Evolutionary conservation across 2,797 vertebrate species (phyloP).

Genomic region (Setipinna tenuifilis): DNA sequence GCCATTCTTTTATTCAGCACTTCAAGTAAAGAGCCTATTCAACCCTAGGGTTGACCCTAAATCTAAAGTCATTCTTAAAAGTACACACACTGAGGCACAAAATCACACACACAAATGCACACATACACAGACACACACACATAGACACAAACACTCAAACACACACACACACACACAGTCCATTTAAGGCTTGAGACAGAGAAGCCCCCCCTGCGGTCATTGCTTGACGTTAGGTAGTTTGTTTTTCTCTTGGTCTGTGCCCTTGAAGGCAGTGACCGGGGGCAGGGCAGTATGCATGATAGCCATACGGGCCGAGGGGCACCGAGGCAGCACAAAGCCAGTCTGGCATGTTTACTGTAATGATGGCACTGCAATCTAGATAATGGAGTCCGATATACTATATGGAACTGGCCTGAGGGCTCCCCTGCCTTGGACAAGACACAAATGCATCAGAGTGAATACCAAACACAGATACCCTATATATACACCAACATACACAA

Average conservation of each 20-base stretch:
- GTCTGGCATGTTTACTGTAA: conserved; percentile 4
- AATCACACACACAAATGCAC: not conserved
- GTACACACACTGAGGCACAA: not conserved
- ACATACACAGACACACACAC: not conserved
- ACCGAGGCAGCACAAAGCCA: not conserved
- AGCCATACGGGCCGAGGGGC: not conserved
- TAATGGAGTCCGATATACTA: not conserved
- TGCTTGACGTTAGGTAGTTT: not conserved
- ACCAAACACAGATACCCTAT: no score
- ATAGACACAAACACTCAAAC: not conserved
- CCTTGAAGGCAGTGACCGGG: not conserved
- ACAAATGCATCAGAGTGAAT: no score
- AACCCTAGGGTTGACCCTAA: no score
- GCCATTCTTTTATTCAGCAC: no score
- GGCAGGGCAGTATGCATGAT: not conserved
- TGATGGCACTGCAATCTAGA: conserved; percentile 1
- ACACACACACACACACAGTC: not conserved
- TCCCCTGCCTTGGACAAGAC: no score
- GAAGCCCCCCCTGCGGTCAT: not conserved
- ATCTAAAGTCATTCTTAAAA: no score
- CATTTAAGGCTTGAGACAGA: not conserved
- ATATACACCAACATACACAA: no score
- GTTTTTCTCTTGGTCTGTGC: not conserved
- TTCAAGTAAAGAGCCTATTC: no score
- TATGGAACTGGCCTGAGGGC: not conserved